Conservation (phyloP, 2,113 vertebrate species). For the Oenanthe melanoleuca region DNA sequence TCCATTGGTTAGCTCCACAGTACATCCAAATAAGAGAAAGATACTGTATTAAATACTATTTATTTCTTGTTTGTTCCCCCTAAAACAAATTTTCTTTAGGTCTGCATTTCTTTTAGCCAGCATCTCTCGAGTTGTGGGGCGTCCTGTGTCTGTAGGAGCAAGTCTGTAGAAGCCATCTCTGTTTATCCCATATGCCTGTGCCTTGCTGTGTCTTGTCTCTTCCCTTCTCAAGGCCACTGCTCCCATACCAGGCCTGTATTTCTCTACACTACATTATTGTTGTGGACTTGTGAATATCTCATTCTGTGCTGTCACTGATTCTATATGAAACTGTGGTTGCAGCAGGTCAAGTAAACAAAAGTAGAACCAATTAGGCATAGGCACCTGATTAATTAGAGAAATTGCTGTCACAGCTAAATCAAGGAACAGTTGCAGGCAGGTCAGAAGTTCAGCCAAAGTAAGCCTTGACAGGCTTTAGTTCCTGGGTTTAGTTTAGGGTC, state of each 20-base stretch:
- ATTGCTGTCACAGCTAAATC: slow-evolving; percentile 5
- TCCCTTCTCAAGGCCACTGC: neutral
- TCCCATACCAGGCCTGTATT: neutral
- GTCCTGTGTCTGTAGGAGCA: neutral
- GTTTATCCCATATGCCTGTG: rapidly evolving
- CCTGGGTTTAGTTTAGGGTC: neutral
- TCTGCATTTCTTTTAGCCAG: neutral
- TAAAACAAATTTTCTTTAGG: neutral
- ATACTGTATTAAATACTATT: neutral
- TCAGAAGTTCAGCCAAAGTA: slow-evolving; percentile 18
- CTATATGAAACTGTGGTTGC: neutral
- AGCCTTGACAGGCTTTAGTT: neutral
- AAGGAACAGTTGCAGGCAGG: neutral
- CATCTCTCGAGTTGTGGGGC: rapidly evolving
- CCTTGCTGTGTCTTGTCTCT: neutral
- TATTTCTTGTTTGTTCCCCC: neutral
- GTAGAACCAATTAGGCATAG: neutral
- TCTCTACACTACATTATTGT: neutral
- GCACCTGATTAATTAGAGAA: neutral
- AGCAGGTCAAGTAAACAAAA: neutral
- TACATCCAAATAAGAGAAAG: neutral
- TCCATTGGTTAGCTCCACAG: neutral
- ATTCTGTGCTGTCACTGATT: neutral
- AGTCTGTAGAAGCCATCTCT: neutral
- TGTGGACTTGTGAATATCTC: neutral